phyloP scores from a whole-genome alignment of 1,140 invertebrate genomes.

The Drosophila hydei region DNA sequence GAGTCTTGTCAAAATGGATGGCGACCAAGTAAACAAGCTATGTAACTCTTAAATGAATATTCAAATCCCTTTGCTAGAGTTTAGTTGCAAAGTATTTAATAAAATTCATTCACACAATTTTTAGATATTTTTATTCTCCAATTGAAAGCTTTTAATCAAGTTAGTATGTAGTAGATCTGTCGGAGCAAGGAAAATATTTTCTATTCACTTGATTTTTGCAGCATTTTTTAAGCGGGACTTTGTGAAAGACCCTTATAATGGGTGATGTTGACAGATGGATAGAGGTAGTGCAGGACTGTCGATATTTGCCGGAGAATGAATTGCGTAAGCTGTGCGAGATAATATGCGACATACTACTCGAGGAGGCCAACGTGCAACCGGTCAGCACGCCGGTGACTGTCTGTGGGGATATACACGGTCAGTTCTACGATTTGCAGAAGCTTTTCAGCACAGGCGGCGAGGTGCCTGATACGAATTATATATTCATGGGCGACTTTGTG shows the following conservation, averaged over 20 bases:
- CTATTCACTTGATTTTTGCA: not conserved
- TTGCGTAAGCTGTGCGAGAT: constrained; percentile 96
- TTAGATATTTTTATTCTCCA: not conserved
- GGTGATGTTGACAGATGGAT: constrained; percentile 96
- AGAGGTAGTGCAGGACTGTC: constrained; percentile 96
- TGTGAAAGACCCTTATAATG: constrained; percentile 71
- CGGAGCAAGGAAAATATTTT: not conserved
- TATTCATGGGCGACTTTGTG: constrained; percentile 98
- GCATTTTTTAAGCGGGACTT: not conserved
- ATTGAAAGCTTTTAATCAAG: not conserved
- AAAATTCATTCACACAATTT: too few species aligned
- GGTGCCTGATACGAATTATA: constrained; percentile 96
- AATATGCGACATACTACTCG: constrained; percentile 94
- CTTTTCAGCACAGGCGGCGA: constrained; percentile 95
- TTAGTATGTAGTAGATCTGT: not conserved
- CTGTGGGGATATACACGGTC: constrained; percentile 97
- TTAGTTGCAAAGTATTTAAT: not conserved
- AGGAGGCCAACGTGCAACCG: constrained; percentile 97
- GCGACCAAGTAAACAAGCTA: too few species aligned
- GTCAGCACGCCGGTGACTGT: constrained; percentile 97
- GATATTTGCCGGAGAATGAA: constrained; percentile 98
- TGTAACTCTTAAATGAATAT: too few species aligned
- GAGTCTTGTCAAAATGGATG: too few species aligned
- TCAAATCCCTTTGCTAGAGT: too few species aligned
- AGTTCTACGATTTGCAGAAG: constrained; percentile 98